Percentiles rank a stretch among this genome's conserved stretches.
Conservation (phyloP, 2,888 invertebrate genomes). For the Drosophila borborema region DNA sequence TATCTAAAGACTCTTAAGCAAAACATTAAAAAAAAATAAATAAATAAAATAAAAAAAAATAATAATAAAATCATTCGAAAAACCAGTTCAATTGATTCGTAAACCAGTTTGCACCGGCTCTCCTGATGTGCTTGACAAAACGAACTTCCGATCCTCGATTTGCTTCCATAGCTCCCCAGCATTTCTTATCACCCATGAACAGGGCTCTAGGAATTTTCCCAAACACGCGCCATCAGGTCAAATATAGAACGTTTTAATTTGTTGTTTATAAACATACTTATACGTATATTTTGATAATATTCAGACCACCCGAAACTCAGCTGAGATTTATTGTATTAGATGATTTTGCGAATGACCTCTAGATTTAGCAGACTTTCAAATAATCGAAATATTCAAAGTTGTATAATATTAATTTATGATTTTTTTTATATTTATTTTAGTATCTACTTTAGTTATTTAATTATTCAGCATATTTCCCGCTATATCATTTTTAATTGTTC, state of each 20-base stretch:
- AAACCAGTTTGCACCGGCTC: conserved; percentile 28
- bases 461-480: not conserved
- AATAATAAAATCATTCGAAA: not conserved
- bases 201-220: conserved; percentile 49
- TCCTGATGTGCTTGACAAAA: not conserved
- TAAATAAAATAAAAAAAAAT: not conserved
- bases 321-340: not conserved
- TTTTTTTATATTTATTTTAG: not conserved
- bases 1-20: conserved; percentile 5
- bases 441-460: too few relatives aligned
- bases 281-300: conserved; percentile 15
- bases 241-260: conserved; percentile 16
- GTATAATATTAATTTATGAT: not conserved
- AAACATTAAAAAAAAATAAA: too few relatives aligned
- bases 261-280: conserved; percentile 6
- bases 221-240: conserved; percentile 18
- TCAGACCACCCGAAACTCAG: conserved; percentile 14
- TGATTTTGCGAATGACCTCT: not conserved
- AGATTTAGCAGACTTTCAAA: not conserved
- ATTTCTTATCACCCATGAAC: conserved; percentile 29
- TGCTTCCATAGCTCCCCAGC: conserved; percentile 1
- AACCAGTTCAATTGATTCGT: conserved; percentile 9
- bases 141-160: conserved; percentile 43
- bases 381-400: not conserved
- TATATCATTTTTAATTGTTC: not conserved